Base-by-base conservation (phyloP, 2,113 vertebrate genomes). In the Gracilinanus agilis region DNA sequence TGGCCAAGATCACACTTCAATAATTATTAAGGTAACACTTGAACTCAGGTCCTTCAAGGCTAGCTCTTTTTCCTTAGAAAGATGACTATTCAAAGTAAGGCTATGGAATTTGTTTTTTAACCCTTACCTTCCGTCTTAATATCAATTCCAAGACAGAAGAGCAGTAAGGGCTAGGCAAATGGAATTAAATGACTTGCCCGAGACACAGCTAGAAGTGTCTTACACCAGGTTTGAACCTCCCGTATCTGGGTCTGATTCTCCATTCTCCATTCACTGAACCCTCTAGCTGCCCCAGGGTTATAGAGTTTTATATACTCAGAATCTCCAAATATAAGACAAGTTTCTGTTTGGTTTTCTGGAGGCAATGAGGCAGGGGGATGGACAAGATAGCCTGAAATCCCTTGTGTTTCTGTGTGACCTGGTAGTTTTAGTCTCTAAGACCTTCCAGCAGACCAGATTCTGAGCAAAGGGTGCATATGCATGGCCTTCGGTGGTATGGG, bases 391-490 rank as follows among this genome's bases (percentile, higher is more conserved):
- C 10, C 54, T 7, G 10, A 21, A 16, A 23, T 55, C 75, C 44
- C 23, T 49, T 53, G 44, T 53, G 90, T 40, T 7, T 58, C 29
- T 58, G 23, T 27, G 58, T n/a, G 19, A 91, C 40, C 8, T 0
- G 27, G n/a, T 1, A 44, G 53, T 25, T 23, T 21, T 54, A 56
- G 67, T 88, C 67, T 90, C 54, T 94, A 93, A 40, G 56, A 56
- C 83, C 91, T 55, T 89, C 95, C 93, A 55, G 91, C 88, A 92
- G 91, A n/a, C 12, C 23, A 19, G 53, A 53, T 67, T 21, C n/a
- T 34, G 40, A 7, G 16, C 27, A 2, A 16, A 40, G n/a, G n/a
- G 19, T 40, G n/a, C 16, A 40, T 19, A 23, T 40, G 67, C 67
- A 83, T 16, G n/a, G 67, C 67, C 16, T 83, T 83, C n/a, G 21